Base-by-base conservation (phyloP, 1,140 invertebrate genomes). In the Stegodyphus mimosarum region DNA sequence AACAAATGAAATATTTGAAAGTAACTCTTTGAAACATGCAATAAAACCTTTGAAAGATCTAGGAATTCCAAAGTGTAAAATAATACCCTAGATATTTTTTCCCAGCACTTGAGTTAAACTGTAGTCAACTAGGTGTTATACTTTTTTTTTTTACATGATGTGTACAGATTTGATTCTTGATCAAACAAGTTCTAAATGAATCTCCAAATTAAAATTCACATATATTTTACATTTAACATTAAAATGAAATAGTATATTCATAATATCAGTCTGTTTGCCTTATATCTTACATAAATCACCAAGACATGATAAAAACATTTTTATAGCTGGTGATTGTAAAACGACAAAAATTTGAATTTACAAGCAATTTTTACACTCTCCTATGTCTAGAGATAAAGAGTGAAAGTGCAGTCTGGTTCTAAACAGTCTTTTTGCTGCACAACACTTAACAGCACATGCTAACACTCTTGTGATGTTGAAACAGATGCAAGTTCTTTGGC, bases 221-320 rank as follows among this genome's bases (percentile, higher is more conserved):
- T 55, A 77, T 64, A 67, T 51, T 77, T 77, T 77, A 77, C 73
- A 75, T 75, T 74, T 63, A 75, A 75, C 73, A 75, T 75, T 75
- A 77, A 77, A 70, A 77, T 77, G 75, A 77, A 77, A 67, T 77
- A 67, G 33, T 70, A 17, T 77, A 63, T 63, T 63, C n/a, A 63
- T 77, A 77, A 77, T 77, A 60, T 77, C 75, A 77, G 64, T 67
- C 67, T 77, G 72, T 74, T 55, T 74, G 63, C 53, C 18, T 64
- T 52, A 63, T 55, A 75, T 49, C 63, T 75, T 48, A 75, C 52
- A 51, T 63, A 63, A 75, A 55, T 75, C 75, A 67, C 13, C 75
- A 64, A 33, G 64, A 77, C 64, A 77, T 50, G 64, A 77, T 77
- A 77, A 77, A 77, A 77, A 64, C 75, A 51, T 74, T 73, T 55